Conservation (phyloP, 1,140 invertebrate genomes). For the Papilio polyxenes region DNA sequence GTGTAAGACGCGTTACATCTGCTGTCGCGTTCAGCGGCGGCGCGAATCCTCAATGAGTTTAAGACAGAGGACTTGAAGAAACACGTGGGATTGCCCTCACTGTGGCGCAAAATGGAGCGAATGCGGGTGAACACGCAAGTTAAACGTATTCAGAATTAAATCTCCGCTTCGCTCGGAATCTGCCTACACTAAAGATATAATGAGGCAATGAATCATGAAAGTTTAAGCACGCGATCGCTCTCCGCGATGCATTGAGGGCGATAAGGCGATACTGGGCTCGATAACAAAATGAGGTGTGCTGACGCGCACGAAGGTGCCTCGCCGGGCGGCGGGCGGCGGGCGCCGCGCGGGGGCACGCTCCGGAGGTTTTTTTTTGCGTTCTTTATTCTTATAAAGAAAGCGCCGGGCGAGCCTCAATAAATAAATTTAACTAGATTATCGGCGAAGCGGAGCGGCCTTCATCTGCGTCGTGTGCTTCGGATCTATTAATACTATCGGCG, state of each 20-base stretch:
- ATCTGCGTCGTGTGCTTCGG: slow-evolving; percentile 38
- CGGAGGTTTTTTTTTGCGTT: slow-evolving; percentile 6
- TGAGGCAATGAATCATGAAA: slow-evolving; percentile 23
- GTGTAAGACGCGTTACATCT: no score
- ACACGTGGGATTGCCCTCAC: no score
- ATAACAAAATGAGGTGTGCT: slow-evolving; percentile 22
- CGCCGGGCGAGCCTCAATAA: slow-evolving; percentile 55
- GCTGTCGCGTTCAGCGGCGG: no score
- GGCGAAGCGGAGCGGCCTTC: slow-evolving; percentile 50
- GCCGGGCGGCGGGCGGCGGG: slow-evolving; percentile 28
- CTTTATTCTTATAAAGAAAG: slow-evolving; percentile 10
- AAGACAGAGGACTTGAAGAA: no score
- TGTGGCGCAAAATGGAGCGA: no score
- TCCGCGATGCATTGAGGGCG: slow-evolving; percentile 1
- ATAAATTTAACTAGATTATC: slow-evolving; percentile 77
- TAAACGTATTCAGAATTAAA: neutral
- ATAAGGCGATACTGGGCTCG: slow-evolving; percentile 1
- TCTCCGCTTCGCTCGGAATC: neutral
- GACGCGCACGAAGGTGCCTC: slow-evolving; percentile 23
- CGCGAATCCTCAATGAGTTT: no score
- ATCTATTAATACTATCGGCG: slow-evolving; percentile 15
- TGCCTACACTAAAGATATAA: neutral
- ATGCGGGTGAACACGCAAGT: neutral
- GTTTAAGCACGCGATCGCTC: slow-evolving; percentile 24
- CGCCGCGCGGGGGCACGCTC: slow-evolving; percentile 35